Base-by-base conservation (phyloP, 2,113 vertebrate genomes). In the Puma concolor region DNA sequence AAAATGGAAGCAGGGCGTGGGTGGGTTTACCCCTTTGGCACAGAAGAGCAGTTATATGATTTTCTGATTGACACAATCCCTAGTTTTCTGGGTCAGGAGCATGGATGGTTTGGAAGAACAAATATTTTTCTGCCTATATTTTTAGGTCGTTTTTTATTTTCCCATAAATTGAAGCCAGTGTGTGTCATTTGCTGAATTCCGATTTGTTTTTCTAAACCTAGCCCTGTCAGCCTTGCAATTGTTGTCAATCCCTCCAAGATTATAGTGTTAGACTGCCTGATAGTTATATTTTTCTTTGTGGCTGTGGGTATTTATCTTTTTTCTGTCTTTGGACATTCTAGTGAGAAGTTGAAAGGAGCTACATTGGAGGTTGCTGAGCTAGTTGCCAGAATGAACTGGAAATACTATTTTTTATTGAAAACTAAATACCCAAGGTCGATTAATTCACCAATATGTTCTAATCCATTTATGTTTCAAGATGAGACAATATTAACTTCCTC, bases 221-320 rank as follows among this genome's bases (percentile, higher is more conserved):
- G 80, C 17, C 38, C 60, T 88, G 76, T 90, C 41, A 79, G 50
- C 52, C n/a, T 79, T 80, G n/a, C 41, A 80, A n/a, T 71, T 90
- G 71, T 63, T 93, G 71, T 52, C 86, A 90, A 11, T 80, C 72
- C 63, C 52, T 85, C 87, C 64, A 91, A 86, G 86, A 94, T 96
- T 86, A 94, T 54, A 91, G 86, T 71, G 71, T 85, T 63, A 85
- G 79, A 71, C 17, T 74, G 33, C 5, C 89, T 95, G 85, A 93
- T 69, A 74, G 82, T 82, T 94, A 69, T 92, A 76, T 86, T 97
- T 96, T 91, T 93, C 86, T 95, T 88, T 86, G 86, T 91, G 57
- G 21, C 71, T 92, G 91, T 63, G 44, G 7, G 27, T 21, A 92
- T 66, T 77, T 87, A 38, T 85, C 11, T 91, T 88, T 93, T 94